These are phyloP conservation scores for Anguilla megastoma DNA, from an alignment of 2,797 vertebrate species.

Conservation along the genomic window DNA sequence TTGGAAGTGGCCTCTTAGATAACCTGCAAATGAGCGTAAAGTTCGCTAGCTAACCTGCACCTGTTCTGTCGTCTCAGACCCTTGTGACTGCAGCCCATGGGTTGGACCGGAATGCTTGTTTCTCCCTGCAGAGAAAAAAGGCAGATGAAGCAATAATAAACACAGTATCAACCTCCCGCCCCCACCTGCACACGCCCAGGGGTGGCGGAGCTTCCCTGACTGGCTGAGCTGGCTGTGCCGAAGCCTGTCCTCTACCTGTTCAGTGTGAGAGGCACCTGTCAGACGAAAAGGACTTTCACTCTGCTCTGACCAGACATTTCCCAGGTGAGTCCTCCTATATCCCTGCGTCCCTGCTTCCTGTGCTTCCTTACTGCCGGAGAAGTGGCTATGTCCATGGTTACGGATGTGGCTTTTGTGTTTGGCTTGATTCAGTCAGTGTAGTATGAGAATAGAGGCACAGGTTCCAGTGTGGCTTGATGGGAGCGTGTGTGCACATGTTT, in stretches of 20 bases:
- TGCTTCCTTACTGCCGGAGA: neutral
- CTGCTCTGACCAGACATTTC: slow-evolving; percentile 30
- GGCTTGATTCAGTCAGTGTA: neutral
- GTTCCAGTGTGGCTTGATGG: neutral
- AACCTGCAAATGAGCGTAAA: neutral
- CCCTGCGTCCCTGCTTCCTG: neutral
- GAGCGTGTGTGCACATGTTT: neutral
- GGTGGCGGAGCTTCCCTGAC: slow-evolving; percentile 58
- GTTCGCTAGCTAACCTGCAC: neutral
- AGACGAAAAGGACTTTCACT: slow-evolving; percentile 50
- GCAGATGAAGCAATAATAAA: slow-evolving; percentile 26
- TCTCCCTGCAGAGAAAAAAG: slow-evolving; percentile 7
- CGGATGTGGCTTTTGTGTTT: neutral
- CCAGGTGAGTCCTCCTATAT: slow-evolving; percentile 17
- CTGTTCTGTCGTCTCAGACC: neutral
- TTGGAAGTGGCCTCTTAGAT: neutral
- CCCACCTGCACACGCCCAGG: slow-evolving; percentile 47
- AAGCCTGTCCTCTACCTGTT: slow-evolving; percentile 66
- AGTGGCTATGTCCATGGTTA: neutral
- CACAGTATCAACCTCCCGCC: neutral
- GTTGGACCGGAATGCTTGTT: neutral
- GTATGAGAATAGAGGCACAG: neutral
- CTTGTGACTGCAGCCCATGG: neutral
- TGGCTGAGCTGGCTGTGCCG: slow-evolving; percentile 68
- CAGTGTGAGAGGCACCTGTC: slow-evolving; percentile 66